Evolutionary conservation across 2,797 vertebrate species (phyloP), one percentile per base, ranked within the genome.

Genomic region (Nothura maculosa): DNA sequence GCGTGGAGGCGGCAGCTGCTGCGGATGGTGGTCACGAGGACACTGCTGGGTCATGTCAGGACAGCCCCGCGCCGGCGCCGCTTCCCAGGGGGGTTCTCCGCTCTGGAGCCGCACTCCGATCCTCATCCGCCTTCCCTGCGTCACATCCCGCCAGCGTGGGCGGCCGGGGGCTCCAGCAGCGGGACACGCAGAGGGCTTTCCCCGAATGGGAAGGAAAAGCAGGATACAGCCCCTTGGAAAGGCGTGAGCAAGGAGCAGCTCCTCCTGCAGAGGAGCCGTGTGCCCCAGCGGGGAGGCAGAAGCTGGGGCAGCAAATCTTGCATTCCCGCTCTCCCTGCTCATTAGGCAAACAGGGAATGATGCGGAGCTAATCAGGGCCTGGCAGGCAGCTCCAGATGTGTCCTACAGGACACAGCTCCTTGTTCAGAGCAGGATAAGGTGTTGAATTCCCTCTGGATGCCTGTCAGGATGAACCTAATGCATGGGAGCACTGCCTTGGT

Each of bases 41-140:
- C 22, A 2, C 78, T 1, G 12, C 3, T 0, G 78, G 78, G 81
- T 95, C 60, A 2, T 1, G 0, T 9, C 84, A 11, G 95, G 89
- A 84, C 91, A 86, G 38, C 45, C 24, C 54, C 1, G 0, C 2
- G 72, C 36, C n/a, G 2, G 63, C 0, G 4, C 61, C 14, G 68
- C 14, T 69, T 3, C 58, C 47, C 38, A 47, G 52, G 45, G 32
- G 62, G 67, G 48, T 40, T 68, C 87, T 76, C 45, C 55, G 3
- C 48, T 30, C 1, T 0, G 11, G 9, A 60, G 25, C 57, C 1
- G 0, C 6, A 5, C 45, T 60, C 0, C 6, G 60, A 45, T 10
- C 38, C 74, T 36, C 50, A 5, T 0, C 32, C 4, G 1, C 16
- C 63, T 32, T 36, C 32, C 22, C 52, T 6, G 6, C 18, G 11